Evolutionary conservation across 2,113 vertebrate species (phyloP), one percentile per base, ranked within the genome.

Genomic region (Gobius niger): DNA sequence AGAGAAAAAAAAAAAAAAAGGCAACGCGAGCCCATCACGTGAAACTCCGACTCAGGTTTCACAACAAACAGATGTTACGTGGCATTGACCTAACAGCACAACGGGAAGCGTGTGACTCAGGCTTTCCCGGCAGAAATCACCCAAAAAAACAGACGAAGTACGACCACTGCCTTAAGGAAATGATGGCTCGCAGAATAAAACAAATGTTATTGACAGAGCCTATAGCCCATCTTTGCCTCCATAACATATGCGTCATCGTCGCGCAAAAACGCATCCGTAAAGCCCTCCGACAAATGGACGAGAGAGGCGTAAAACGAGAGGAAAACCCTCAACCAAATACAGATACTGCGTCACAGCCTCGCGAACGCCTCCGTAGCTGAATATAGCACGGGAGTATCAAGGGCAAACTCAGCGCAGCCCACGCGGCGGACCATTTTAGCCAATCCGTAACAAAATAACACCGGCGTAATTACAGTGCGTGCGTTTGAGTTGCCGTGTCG

Each of bases 1-100:
- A n/a, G n/a, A n/a, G 72, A 92, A 92, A 82, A 83, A 3, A 93
- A 93, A 93, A 88, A 82, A 74, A 92, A 92, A 83, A 82, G 4
- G 86, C 89, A 91, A 93, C 72, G 88, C 84, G 42, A 87, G 76
- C 54, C 73, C 52, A 74, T 98, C 95, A 98, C 95, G 90, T 95
- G 96, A 75, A 69, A 74, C 1, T 0, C 46, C 15, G 77, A 73
- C 90, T 97, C 94, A 4, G 84, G 91, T 98, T 97, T 97, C 96
- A 98, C 96, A 99, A 99, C 96, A 98, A 95, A 95, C 95, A 95
- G 93, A 93, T 91, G 91, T 87, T 91, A 91, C 89, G 73, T 77
- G 87, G 94, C 90, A 84, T 87, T 80, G 78, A 83, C 83, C 81
- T 70, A 79, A 81, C 16, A 72, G 69, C 69, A 77, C 78, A 44